Evolutionary conservation across 2,888 invertebrate species (phyloP).

Genomic region (Cosmia trapezina): DNA sequence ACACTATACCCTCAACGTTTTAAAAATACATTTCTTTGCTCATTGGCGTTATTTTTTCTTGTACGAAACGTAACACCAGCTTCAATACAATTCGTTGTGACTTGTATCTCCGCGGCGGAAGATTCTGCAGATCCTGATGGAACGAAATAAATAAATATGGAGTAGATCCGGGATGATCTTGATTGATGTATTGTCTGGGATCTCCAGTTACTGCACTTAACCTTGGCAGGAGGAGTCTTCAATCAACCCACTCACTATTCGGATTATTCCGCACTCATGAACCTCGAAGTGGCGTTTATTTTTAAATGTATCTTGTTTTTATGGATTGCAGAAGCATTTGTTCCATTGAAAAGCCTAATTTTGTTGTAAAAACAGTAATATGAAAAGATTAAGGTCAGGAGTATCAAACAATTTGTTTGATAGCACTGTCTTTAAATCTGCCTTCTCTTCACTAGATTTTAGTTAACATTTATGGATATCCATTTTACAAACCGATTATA

Average conservation of each 20-base stretch:
- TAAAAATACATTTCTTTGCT: background rate
- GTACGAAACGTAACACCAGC: slow-evolving; percentile 10
- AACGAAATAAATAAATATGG: slow-evolving; percentile 74
- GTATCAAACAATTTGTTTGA: background rate
- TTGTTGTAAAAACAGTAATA: background rate
- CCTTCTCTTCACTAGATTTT: background rate
- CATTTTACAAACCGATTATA: background rate
- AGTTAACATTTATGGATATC: background rate
- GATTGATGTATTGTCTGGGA: slow-evolving; percentile 75
- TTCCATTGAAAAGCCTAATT: background rate
- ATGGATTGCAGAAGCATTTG: slow-evolving; percentile 22
- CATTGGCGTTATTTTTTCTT: background rate
- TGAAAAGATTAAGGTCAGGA: background rate
- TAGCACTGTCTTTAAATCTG: background rate
- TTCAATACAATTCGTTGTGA: slow-evolving; percentile 36
- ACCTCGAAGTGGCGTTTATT: slow-evolving; percentile 15
- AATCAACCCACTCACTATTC: slow-evolving; percentile 42
- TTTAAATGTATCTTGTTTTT: slow-evolving; percentile 29
- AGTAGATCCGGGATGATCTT: slow-evolving; percentile 73
- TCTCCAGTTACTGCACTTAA: slow-evolving; percentile 57
- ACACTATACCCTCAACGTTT: background rate
- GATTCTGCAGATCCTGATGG: slow-evolving; percentile 44
- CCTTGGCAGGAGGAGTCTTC: slow-evolving; percentile 43
- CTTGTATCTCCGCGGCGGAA: slow-evolving; percentile 24
- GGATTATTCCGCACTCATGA: slow-evolving; percentile 40